Evolutionary conservation across 37 sponge, comb jelly and placozoan genomes (phyloP).

Genomic region (Cliona cf. orientalis): DNA sequence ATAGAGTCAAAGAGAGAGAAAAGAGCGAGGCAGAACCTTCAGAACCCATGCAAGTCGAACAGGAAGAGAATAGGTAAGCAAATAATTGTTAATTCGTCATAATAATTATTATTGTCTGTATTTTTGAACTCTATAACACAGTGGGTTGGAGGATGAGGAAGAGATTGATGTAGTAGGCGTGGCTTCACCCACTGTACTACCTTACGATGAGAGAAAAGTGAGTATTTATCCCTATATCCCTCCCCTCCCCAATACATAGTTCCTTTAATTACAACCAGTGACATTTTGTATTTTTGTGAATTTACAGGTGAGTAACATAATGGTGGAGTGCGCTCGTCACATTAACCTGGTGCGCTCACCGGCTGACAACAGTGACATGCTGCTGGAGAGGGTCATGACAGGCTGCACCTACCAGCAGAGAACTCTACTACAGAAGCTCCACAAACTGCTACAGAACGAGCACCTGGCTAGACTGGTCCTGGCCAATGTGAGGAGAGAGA

Average conservation of each 20-base stretch:
- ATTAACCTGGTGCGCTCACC: constrained; percentile 71
- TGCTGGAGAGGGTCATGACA: constrained; percentile 47
- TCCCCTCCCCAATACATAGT: no score
- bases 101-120: not conserved
- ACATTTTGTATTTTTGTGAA: not conserved
- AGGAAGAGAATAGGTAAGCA: not conserved
- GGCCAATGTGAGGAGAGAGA: constrained; percentile 50
- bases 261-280: not conserved
- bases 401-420: constrained; percentile 49
- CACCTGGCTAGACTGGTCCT: constrained; percentile 59
- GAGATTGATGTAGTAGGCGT: constrained; percentile 51
- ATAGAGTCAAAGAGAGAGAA: not conserved
- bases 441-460: constrained; percentile 56
- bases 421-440: constrained; percentile 33
- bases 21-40: not conserved
- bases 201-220: constrained; percentile 63
- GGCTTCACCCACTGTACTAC: constrained; percentile 23
- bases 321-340: constrained; percentile 79
- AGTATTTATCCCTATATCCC: not conserved
- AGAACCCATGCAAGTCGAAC: not conserved
- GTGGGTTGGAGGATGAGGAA: constrained; percentile 17
- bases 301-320: constrained; percentile 51
- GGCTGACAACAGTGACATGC: constrained; percentile 29
- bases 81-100: not conserved
- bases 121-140: not conserved